Percentiles rank a stretch among this genome's conserved stretches.
phyloP scores from a whole-genome alignment of 2,888 invertebrate species.

The Acanthosepion esculentum region DNA sequence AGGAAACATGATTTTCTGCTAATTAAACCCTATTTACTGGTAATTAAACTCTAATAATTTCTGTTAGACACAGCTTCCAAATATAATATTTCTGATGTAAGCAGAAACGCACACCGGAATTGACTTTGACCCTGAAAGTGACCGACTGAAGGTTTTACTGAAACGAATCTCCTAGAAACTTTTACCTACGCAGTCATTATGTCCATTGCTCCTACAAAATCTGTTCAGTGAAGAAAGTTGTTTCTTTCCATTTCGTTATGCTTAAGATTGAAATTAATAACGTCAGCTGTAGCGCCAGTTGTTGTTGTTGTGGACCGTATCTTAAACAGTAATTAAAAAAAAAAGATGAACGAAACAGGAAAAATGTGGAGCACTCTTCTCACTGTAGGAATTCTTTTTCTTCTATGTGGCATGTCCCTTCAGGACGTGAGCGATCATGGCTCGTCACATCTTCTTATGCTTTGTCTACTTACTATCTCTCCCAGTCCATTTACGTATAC shows the following conservation, averaged over 20 bases:
- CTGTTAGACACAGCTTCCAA: background rate
- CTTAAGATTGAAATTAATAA: constrained; percentile 20
- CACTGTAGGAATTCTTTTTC: too few relatives aligned
- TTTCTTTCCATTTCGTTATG: background rate
- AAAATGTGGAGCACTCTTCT: too few relatives aligned
- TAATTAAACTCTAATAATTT: background rate
- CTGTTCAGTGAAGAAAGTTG: background rate
- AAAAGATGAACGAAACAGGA: too few relatives aligned
- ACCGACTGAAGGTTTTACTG: background rate
- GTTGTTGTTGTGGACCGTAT: background rate
- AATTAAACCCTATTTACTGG: background rate
- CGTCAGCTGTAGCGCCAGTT: background rate
- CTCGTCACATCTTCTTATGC: too few relatives aligned
- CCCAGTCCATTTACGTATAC: too few relatives aligned
- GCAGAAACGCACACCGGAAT: constrained; percentile 6
- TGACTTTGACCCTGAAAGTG: background rate
- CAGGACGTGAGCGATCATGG: too few relatives aligned
- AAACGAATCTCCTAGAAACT: background rate
- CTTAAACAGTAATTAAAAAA: background rate
- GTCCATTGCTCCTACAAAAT: background rate
- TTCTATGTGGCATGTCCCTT: too few relatives aligned
- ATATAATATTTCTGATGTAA: background rate
- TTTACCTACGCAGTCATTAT: background rate
- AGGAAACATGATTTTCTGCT: constrained; percentile 33
- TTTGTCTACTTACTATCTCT: too few relatives aligned